Base-by-base conservation (phyloP, 2,113 vertebrate species). In the Seriola aureovittata region DNA sequence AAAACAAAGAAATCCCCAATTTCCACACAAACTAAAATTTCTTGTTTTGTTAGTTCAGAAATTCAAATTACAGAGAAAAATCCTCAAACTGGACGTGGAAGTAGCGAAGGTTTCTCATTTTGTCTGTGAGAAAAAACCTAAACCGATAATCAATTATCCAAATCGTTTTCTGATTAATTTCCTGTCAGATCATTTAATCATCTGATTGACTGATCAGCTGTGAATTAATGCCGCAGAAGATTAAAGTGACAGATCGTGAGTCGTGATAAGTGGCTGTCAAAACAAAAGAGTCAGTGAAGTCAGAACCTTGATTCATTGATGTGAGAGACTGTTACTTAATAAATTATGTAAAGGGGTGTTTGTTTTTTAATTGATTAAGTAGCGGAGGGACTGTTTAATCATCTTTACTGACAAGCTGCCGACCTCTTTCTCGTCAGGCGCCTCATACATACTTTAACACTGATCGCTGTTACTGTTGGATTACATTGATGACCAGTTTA, bases 401-500 rank as follows among this genome's bases (percentile, higher is more conserved):
- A 70, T 77, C 32, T 64, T 17, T 11, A 10, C 50, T 65, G 57
- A 74, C 67, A 4, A 1, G 46, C 64, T 80, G 75, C 70, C 62
- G 55, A 3, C 34, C 34, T 38, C 32, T 66, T 6, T 23, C 16
- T 59, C 52, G 21, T 64, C 75, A 0, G 57, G 57, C 48, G 3
- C 0, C 17, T 55, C 54, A 42, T 12, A 29, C 46, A 34, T 3
- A 71, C 25, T 23, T 17, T 10, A 58, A 46, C 65, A 69, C n/a
- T 46, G 46, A 48, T 36, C 3, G 34, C 25, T 44, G 48, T 75
- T 70, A 36, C 55, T 62, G 48, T 5, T 7, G 21, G 57, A 8
- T 64, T 40, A 5, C 52, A 60, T 65, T 75, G 70, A 69, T 79
- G 12, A 70, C 60, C 70, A 52, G 46, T 57, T 78, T 67, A 46